A percentile compares a stretch with the other conserved stretches of the same genome.
Evolutionary conservation across 2,797 vertebrate species (phyloP).

Genomic region (Perodicticus potto): DNA sequence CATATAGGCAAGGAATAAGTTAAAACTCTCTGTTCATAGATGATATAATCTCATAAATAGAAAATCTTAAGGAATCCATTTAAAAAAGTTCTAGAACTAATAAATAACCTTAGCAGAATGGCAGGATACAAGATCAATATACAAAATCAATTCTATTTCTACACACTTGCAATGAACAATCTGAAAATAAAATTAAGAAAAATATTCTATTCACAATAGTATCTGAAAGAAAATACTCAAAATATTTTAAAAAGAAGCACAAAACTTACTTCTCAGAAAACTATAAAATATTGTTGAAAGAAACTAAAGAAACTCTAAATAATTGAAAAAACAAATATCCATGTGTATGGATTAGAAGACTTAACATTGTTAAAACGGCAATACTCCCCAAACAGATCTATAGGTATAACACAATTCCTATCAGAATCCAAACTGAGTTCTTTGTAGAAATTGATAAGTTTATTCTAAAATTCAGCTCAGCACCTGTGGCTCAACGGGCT

Average conservation of each 20-base stretch:
- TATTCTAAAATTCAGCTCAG: not conserved
- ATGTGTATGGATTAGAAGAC: not conserved
- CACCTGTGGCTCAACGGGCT: too few relatives aligned
- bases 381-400: not conserved
- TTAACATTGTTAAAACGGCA: not conserved
- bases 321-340: not conserved
- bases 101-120: not conserved
- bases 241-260: not conserved
- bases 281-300: not conserved
- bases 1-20: not conserved
- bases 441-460: not conserved
- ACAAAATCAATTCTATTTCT: not conserved
- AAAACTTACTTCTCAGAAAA: not conserved
- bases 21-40: too few relatives aligned
- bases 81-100: not conserved
- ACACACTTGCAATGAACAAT: not conserved
- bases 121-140: not conserved
- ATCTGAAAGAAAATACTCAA: not conserved
- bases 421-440: not conserved
- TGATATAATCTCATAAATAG: not conserved
- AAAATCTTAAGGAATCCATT: not conserved
- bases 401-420: not conserved
- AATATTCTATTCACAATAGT: not conserved
- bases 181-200: not conserved
- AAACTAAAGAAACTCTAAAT: not conserved